Evolutionary conservation across 2,113 vertebrate genomes (phyloP).

Genomic region (Centrocercus urophasianus): DNA sequence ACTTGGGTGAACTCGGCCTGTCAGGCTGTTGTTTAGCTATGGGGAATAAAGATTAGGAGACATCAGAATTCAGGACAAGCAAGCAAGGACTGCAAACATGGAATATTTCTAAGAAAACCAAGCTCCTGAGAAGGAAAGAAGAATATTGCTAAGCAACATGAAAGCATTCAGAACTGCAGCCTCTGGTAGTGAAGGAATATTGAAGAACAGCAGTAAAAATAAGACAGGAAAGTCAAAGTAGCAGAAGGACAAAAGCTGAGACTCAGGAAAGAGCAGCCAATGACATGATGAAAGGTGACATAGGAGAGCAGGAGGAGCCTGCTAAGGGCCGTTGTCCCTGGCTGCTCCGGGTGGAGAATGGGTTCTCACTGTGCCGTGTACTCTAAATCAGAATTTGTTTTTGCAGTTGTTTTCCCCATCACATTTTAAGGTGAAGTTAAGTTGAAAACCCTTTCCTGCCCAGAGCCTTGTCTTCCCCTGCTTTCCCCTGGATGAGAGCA

Average conservation of each 20-base stretch:
- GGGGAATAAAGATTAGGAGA: background rate
- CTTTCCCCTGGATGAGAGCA: background rate
- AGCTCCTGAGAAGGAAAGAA: background rate
- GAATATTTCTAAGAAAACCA: background rate
- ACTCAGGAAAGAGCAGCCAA: background rate
- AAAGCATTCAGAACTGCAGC: background rate
- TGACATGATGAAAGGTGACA: background rate
- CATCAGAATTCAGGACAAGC: background rate
- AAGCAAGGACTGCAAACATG: background rate
- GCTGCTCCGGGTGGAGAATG: background rate
- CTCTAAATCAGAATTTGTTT: background rate
- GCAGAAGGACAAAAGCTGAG: background rate
- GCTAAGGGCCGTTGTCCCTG: background rate
- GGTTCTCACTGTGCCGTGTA: background rate
- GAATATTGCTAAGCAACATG: background rate
- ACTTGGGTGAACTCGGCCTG: background rate
- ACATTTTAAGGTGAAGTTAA: background rate
- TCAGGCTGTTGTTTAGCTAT: background rate
- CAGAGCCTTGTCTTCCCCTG: background rate
- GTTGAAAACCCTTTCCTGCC: background rate
- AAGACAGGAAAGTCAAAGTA: accelerated
- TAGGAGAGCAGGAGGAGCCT: background rate
- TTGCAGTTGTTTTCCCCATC: background rate
- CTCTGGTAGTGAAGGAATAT: background rate
- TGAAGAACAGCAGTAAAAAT: background rate